Conservation (phyloP, 2,113 vertebrate genomes). For the Isichthys henryi region DNA sequence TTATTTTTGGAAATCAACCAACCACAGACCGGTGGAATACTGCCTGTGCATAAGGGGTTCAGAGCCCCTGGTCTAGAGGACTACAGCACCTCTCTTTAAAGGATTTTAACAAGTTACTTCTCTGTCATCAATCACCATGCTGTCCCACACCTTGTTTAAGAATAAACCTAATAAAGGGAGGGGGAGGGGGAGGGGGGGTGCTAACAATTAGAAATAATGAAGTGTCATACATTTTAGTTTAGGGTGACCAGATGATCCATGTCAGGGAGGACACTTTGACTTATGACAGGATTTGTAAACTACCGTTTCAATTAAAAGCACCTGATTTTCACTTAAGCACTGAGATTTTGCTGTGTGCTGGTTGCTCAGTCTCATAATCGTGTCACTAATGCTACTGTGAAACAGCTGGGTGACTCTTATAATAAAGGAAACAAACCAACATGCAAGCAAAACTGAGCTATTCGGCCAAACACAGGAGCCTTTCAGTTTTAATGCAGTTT, state of each 20-base stretch:
- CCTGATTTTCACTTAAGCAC: background rate
- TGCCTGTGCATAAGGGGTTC: background rate
- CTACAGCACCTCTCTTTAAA: background rate
- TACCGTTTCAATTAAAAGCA: background rate
- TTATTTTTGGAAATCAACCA: background rate
- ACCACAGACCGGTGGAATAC: background rate
- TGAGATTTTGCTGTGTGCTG: background rate
- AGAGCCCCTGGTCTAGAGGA: background rate
- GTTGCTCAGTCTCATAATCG: background rate
- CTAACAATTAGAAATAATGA: background rate
- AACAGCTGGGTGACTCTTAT: background rate
- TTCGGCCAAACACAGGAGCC: background rate
- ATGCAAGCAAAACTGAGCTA: background rate
- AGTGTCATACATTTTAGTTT: background rate
- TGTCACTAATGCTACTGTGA: background rate
- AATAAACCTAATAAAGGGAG: background rate
- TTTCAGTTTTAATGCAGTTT: background rate
- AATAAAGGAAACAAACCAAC: background rate
- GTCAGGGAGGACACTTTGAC: background rate
- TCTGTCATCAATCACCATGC: background rate
- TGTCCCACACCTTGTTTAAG: background rate
- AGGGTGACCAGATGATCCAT: background rate
- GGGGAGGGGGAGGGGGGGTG: background rate
- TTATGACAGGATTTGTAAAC: background rate
- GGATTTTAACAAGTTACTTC: background rate